These are phyloP conservation scores for Thera obeliscata DNA, from an alignment of 2,888 invertebrate species.

Conservation along the genomic window DNA sequence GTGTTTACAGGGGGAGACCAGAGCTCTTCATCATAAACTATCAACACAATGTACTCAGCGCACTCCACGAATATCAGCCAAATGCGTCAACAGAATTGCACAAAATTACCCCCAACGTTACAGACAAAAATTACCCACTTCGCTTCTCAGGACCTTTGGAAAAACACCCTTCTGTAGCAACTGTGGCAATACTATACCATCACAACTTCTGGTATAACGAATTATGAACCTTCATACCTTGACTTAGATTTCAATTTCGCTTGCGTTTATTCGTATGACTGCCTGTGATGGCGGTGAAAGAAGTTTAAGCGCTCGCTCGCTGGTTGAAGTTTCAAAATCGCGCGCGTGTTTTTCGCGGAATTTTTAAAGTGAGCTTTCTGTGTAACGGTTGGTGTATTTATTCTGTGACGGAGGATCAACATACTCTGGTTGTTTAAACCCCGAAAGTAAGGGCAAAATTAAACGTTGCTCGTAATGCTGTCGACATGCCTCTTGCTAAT, in stretches of 20 bases:
- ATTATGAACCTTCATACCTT: conserved; percentile 5
- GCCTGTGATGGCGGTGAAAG: conserved; percentile 1
- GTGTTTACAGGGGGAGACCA: conserved; percentile 50
- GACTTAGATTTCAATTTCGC: conserved; percentile 16
- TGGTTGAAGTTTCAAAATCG: conserved; percentile 15
- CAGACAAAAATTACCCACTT: conserved; percentile 64
- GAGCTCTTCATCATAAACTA: conserved; percentile 73
- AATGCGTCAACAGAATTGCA: conserved; percentile 81
- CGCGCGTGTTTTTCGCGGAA: neutral
- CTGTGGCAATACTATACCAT: conserved; percentile 16
- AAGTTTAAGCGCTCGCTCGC: conserved; percentile 7
- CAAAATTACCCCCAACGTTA: conserved; percentile 65
- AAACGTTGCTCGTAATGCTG: conserved; percentile 82
- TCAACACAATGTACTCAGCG: conserved; percentile 71
- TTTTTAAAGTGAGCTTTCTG: conserved; percentile 6
- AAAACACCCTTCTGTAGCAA: conserved; percentile 28
- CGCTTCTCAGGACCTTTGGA: conserved; percentile 49
- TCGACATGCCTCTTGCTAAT: conserved; percentile 83
- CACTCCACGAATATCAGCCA: conserved; percentile 66
- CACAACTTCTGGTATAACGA: neutral
- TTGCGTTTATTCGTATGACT: neutral
- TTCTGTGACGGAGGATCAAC: conserved; percentile 41
- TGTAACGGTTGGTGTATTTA: conserved; percentile 7
- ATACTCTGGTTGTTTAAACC: conserved; percentile 51
- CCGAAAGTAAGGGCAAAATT: conserved; percentile 72